Evolutionary conservation across 2,888 invertebrate species (phyloP), one percentile per base, ranked within the genome.

Genomic region (Parthenolecanium corni): DNA sequence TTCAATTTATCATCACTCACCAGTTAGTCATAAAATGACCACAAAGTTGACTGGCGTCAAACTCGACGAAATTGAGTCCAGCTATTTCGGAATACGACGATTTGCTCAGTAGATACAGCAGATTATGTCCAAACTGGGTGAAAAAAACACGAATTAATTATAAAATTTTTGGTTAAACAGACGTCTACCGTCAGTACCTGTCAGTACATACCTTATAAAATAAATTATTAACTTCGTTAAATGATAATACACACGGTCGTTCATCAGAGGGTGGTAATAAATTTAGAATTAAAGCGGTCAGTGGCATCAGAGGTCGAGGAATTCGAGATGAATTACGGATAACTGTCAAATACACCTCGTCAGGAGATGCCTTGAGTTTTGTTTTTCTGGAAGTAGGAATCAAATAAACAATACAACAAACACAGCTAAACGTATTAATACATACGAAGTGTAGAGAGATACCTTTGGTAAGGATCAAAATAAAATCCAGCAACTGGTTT

Each of bases 31-130:
- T 80, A 62, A 96, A 87, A 69, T 88, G 80, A 0, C 89, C 85
- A 65, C 86, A 84, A 0, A 92, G 82, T 71, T 87, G 85, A 0
- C 88, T 84, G 1, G 90, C 88, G 74, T 97, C 97, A 91, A 92
- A 93, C 76, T 96, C 96, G 0, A 95, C 81, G 72, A 89, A 89
- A 0, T 85, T 84, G 21, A 87, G 75, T 0, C 94, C 94, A 2
- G 91, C 82, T 0, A 92, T 81, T 72, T 93, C 91, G 1, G 85
- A 81, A 73, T 89, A 90, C 16, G 85, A 84, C 0, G 86, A 83
- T 70, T 80, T 83, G 0, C 91, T 89, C 36, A 96, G 76, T 66
- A 95, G 74, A 74, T 92, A 87, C 68, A 95, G 90, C 49, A 97
- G 76, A 0, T 85, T 81, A 68, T 87, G 84, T 0, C 96, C 97